Evolutionary conservation across 92 coral and sea anemone genomes (phyloP).

Genomic region (Anthopleura xanthogrammica): DNA sequence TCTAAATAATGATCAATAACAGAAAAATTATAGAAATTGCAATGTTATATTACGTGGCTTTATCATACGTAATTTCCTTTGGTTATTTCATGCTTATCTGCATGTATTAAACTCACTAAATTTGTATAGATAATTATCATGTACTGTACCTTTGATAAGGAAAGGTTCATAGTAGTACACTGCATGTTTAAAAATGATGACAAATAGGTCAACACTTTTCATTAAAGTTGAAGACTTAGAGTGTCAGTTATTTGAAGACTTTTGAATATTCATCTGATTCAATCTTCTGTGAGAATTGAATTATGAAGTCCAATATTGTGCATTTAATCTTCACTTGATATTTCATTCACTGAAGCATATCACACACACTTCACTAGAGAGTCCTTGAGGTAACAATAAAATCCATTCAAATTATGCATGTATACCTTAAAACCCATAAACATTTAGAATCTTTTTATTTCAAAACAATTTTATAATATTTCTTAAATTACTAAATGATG

Average conservation of each 20-base stretch:
- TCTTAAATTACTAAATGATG: no score
- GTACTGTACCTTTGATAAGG: background rate
- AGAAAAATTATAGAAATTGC: no score
- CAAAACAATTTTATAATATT: no score
- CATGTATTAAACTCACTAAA: no score
- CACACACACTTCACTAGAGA: background rate
- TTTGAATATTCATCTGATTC: background rate
- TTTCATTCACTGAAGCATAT: background rate
- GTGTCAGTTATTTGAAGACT: background rate
- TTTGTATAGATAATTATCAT: no score
- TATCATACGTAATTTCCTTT: background rate
- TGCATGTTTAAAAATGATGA: background rate
- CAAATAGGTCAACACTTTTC: background rate
- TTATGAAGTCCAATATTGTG: background rate
- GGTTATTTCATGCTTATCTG: background rate
- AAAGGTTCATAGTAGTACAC: background rate
- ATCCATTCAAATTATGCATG: background rate
- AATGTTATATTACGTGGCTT: background rate
- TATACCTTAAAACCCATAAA: no score
- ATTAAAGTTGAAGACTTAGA: background rate
- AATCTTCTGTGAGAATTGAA: background rate
- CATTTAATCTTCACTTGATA: background rate
- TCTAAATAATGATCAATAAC: no score
- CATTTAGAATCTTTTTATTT: no score
- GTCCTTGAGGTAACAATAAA: background rate